These are phyloP conservation scores for Mycogona germanica DNA, from an alignment of 2,888 invertebrate genomes.

Conservation along the genomic window DNA sequence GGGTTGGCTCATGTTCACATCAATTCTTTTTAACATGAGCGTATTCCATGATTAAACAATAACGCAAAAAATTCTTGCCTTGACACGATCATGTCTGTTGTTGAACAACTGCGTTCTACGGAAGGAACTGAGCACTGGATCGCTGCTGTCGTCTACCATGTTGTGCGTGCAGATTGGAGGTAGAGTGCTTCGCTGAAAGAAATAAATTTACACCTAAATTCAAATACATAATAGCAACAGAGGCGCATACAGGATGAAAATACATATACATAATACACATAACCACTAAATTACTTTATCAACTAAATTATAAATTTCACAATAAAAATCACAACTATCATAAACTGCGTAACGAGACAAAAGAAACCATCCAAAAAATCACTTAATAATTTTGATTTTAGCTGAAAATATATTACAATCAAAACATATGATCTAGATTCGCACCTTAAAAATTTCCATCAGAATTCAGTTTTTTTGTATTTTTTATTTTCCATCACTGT, in stretches of 20 bases:
- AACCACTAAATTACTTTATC: background rate
- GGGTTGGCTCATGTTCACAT: conserved; percentile 1
- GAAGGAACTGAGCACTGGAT: conserved; percentile 76
- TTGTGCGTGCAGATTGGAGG: conserved; percentile 99
- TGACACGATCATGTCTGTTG: conserved; percentile 83
- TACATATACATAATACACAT: no score
- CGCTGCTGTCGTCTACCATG: conserved; percentile 72
- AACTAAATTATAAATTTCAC: no score
- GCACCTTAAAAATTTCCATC: no score
- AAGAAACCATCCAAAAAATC: no score
- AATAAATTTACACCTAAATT: conserved; percentile 3
- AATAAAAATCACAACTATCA: no score
- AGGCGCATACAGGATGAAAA: background rate
- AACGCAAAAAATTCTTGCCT: conserved; percentile 46
- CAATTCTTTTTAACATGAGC: background rate
- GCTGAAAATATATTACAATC: no score
- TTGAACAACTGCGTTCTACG: conserved; percentile 91
- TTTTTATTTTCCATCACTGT: no score
- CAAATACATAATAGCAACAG: background rate
- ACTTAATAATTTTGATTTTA: no score
- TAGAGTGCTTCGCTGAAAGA: conserved; percentile 65
- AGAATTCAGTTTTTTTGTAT: no score
- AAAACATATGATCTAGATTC: no score
- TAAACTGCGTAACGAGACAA: no score
- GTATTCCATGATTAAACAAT: conserved; percentile 8